Conservation (phyloP, 2,888 invertebrate genomes). For the Acanthococcus lagerstroemiae region DNA sequence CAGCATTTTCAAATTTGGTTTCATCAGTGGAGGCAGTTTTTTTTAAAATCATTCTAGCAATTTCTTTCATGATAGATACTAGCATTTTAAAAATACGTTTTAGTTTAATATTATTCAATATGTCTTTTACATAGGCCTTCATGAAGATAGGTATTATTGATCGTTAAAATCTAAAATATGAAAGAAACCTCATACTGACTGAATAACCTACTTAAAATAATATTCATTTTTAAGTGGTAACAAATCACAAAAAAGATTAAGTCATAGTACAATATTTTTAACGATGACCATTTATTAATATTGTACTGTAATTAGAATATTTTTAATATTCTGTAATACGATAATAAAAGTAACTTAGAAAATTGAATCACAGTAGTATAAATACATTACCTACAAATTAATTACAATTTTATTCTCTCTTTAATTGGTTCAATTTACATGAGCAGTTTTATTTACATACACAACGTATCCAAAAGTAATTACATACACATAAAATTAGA, state of each 20-base stretch:
- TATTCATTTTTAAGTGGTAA: too few relatives aligned
- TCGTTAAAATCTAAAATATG: too few relatives aligned
- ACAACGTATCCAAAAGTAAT: neutral
- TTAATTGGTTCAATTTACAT: neutral
- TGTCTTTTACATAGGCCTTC: too few relatives aligned
- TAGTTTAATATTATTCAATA: too few relatives aligned
- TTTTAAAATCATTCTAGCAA: too few relatives aligned
- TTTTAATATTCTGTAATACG: neutral
- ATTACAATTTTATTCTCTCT: conserved; percentile 3
- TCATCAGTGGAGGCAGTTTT: too few relatives aligned
- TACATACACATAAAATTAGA: neutral
- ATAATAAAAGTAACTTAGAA: conserved; percentile 8
- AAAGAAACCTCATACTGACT: too few relatives aligned
- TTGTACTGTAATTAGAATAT: conserved; percentile 1
- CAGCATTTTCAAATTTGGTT: too few relatives aligned
- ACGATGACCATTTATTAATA: neutral
- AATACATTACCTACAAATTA: conserved; percentile 3
- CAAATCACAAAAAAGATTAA: neutral
- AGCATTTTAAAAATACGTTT: too few relatives aligned
- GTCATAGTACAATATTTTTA: neutral
- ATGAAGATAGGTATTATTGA: too few relatives aligned
- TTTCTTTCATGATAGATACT: too few relatives aligned
- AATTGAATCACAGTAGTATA: conserved; percentile 20
- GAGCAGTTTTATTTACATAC: conserved; percentile 13
- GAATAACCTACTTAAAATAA: too few relatives aligned